Evolutionary conservation across 2,888 invertebrate genomes (phyloP), one percentile per base, ranked within the genome.

Genomic region (Ypsolopha scabrella): DNA sequence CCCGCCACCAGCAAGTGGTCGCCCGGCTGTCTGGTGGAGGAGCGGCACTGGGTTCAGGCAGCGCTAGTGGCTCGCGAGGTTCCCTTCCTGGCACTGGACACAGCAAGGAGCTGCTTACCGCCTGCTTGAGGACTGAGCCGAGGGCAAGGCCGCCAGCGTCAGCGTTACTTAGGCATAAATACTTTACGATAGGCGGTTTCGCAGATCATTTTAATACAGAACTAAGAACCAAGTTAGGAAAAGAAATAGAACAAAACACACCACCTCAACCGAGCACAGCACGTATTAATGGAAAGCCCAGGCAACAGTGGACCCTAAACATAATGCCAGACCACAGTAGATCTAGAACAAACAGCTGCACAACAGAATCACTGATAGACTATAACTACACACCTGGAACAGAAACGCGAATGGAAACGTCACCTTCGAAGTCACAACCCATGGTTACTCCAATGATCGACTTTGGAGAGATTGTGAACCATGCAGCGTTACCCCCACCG

Each of bases 131-230:
- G 54, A 90, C 92, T 70, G 92, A 93, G 67, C 93, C 93, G 0
- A 75, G 88, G 0, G 78, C 88, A 0, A 71, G 94, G 1, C 90
- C 92, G 0, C 82, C 87, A 0, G 90, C 92, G 24, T 77, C 87
- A 0, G 87, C 88, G 33, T 77, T 94, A n/a, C 73, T 94, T 8
- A 87, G 90, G 46, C 92, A 93, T 58, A 83, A 83, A 54, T 90
- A 91, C 62, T 93, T 94, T 68, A 80, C 80, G 2, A 87, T 89
- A 54, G 92, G 93, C 48, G 83, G 87, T 33, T 93, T 93, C 61
- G 83, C 88, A 7, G 90, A 91, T 24, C 87, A 78, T 54, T 93
- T 92, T 65, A 82, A 90, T n/a, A 88, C 88, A 0, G 90, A 91
- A 55, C 73, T 94, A 6, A 75, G 90, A 45, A 87, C 89, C 54